phyloP scores from a whole-genome alignment of 2,888 invertebrate species.

The Diplazon laetatorius region DNA sequence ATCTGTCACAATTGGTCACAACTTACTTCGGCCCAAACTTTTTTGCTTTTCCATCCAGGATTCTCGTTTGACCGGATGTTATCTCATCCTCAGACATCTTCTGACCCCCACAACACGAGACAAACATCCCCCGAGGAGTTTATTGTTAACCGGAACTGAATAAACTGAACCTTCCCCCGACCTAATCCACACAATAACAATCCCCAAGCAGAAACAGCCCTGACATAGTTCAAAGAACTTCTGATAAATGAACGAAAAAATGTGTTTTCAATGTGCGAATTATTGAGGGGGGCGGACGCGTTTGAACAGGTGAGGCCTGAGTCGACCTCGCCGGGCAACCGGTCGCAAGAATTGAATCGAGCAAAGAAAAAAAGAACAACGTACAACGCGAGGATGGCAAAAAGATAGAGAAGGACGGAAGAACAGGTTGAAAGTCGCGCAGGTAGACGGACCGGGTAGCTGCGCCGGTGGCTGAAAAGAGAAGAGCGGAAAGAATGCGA shows the following conservation, averaged over 20 bases:
- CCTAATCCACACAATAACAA: slow-evolving; percentile 1
- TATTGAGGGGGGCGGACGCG: not conserved
- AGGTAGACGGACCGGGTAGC: slow-evolving; percentile 31
- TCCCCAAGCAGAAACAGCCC: too few species aligned
- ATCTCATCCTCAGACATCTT: slow-evolving; percentile 24
- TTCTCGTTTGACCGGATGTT: slow-evolving; percentile 35
- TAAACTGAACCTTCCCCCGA: slow-evolving; percentile 12
- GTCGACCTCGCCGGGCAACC: slow-evolving; percentile 33
- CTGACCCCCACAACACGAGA: slow-evolving; percentile 1
- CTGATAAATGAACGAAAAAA: too few species aligned
- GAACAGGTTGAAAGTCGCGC: slow-evolving; percentile 54
- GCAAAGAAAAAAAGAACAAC: slow-evolving; percentile 5
- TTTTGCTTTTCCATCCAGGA: slow-evolving; percentile 41
- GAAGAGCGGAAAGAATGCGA: slow-evolving; percentile 29
- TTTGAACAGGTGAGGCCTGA: slow-evolving; percentile 17
- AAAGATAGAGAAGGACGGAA: slow-evolving; percentile 30
- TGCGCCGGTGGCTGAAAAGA: slow-evolving; percentile 21
- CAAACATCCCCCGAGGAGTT: slow-evolving; percentile 7
- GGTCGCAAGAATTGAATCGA: slow-evolving; percentile 16
- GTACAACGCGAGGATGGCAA: slow-evolving; percentile 4
- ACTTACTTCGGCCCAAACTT: slow-evolving; percentile 38
- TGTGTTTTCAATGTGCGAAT: not conserved
- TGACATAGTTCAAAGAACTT: too few species aligned
- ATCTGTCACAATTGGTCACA: slow-evolving; percentile 65
- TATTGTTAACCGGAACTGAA: not conserved